Conservation (phyloP, 2,797 vertebrate species). For the Hydrocynus forskahlii region DNA sequence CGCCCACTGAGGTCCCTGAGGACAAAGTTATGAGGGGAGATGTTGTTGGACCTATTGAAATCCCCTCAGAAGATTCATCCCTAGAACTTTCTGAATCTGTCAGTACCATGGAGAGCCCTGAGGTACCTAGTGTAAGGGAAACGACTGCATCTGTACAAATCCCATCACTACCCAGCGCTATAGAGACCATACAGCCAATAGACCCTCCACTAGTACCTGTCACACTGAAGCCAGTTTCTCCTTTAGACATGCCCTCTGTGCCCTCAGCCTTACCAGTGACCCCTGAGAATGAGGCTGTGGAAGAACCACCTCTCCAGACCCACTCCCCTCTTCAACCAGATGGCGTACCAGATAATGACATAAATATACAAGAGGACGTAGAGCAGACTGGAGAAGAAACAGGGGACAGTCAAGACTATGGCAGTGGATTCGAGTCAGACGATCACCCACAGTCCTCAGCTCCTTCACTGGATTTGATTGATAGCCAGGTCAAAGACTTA, state of each 20-base stretch:
- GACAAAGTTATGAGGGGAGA: conserved; percentile 14
- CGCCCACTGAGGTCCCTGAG: conserved; percentile 15
- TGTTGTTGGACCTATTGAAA: conserved; percentile 21
- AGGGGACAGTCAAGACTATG: conserved; percentile 49
- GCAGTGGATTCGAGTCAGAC: conserved; percentile 60
- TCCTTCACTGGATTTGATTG: conserved; percentile 66
- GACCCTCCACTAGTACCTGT: conserved; percentile 10
- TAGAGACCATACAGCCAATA: conserved; percentile 18
- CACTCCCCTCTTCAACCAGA: conserved; percentile 16
- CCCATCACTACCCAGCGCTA: conserved; percentile 3
- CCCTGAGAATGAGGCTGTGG: conserved; percentile 33
- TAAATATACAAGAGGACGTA: conserved; percentile 51
- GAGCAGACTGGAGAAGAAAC: conserved; percentile 27
- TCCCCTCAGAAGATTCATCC: conserved; percentile 11
- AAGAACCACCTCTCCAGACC: conserved; percentile 8
- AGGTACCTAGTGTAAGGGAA: conserved; percentile 21
- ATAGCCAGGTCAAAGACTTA: conserved; percentile 82
- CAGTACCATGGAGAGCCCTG: conserved; percentile 21
- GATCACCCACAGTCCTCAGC: conserved; percentile 70
- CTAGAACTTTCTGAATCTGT: conserved; percentile 4
- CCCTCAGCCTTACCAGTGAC: conserved; percentile 18
- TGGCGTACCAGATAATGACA: conserved; percentile 43
- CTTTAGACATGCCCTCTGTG: conserved; percentile 22
- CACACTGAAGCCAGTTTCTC: conserved; percentile 28
- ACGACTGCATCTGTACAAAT: conserved; percentile 45